Percentiles rank a stretch among this genome's conserved stretches.
phyloP scores from a whole-genome alignment of 2,797 vertebrate genomes.

The Orestias chungarensis region DNA sequence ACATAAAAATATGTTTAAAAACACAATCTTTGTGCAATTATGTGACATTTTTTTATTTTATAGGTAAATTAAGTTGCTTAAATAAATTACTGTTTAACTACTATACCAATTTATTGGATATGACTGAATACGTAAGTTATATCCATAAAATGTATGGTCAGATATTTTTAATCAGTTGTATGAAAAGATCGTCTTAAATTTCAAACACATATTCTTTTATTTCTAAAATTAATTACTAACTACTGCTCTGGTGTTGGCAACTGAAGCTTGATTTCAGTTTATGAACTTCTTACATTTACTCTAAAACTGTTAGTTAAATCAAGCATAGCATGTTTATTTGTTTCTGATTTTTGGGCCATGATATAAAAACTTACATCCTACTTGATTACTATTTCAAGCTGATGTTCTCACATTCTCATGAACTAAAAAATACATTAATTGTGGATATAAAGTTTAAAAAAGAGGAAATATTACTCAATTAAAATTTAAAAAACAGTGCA shows the following conservation, averaged over 20 bases:
- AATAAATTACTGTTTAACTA: not conserved
- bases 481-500: not conserved
- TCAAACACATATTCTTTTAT: too few relatives aligned
- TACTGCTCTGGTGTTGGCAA: not conserved
- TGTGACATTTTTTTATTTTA: not conserved
- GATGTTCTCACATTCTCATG: not conserved
- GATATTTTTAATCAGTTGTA: not conserved
- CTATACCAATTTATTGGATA: not conserved
- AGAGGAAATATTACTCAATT: too few relatives aligned
- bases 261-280: too few relatives aligned
- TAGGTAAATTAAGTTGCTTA: not conserved
- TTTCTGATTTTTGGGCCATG: too few relatives aligned
- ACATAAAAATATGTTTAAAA: not conserved
- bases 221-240: not conserved
- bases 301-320: too few relatives aligned
- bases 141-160: not conserved
- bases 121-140: too few relatives aligned
- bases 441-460: not conserved
- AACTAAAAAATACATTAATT: not conserved
- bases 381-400: not conserved
- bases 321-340: too few relatives aligned
- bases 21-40: not conserved
- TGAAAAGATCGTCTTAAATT: not conserved
- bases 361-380: not conserved
- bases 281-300: too few relatives aligned